phyloP scores from a whole-genome alignment of 2,797 vertebrate species.

The Ptychobarbus kaznakovi region DNA sequence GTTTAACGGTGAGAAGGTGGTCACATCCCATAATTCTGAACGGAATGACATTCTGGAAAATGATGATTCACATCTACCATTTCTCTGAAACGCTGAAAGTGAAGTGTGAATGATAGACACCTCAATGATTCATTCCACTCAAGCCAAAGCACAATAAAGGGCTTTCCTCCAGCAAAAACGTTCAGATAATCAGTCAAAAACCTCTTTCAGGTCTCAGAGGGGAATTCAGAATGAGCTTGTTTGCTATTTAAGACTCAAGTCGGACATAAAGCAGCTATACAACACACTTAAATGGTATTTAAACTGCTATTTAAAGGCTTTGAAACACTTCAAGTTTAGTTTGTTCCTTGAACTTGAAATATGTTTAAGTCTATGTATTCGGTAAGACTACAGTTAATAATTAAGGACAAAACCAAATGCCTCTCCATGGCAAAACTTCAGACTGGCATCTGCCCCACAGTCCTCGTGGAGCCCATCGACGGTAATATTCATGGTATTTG shows the following conservation, averaged over 20 bases:
- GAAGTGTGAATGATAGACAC: not conserved
- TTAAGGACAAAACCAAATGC: constrained; percentile 48
- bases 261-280: constrained; percentile 12
- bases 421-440: constrained; percentile 1
- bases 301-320: constrained; percentile 57
- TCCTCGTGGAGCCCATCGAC: not conserved
- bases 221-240: not conserved
- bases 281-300: constrained; percentile 47
- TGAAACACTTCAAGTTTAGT: constrained; percentile 57
- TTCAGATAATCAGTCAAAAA: constrained; percentile 13
- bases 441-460: not conserved
- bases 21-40: not conserved
- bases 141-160: constrained; percentile 3
- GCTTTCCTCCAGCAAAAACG: constrained; percentile 20
- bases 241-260: constrained; percentile 3
- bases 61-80: not conserved
- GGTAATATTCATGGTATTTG: not conserved
- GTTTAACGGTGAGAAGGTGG: not conserved
- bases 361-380: constrained; percentile 20
- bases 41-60: constrained; percentile 18
- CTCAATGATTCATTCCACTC: not conserved
- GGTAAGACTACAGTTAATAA: constrained; percentile 34
- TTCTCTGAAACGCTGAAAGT: constrained; percentile 16
- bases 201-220: not conserved
- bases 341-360: constrained; percentile 42